Evolutionary conservation across 2,113 vertebrate genomes (phyloP), one percentile per base, ranked within the genome.

Genomic region (Pao palembangensis): DNA sequence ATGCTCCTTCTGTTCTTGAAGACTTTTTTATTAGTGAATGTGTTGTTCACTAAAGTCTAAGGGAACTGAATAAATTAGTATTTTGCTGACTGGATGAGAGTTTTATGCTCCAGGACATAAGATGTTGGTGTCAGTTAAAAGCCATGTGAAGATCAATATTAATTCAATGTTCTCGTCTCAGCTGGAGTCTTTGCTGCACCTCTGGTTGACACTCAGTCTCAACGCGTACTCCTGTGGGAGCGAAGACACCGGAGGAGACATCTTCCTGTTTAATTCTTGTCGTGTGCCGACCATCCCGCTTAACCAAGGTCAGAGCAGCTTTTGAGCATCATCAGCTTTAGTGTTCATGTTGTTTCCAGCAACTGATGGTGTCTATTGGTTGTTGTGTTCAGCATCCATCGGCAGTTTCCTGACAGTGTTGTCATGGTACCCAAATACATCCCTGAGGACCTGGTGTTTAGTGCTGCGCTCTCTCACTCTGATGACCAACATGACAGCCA

Each of bases 401-500:
- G 93, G 92, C 79, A 98, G 94, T 74, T 98, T 98, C 90, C 91
- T 99, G 55, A 94, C 94, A 0, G 95, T 98, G 73, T 87, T 98
- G 87, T 94, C 97, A 0, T 99, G 97, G 97, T 95, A 98, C 87
- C 96, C 96, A 60, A 98, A 96, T 80, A 96, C 96, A 46, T 93
- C 96, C 58, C 89, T 99, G 18, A 92, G 95, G 78, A 98, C 95
- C 0, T 99, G 97, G 97, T 99, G 97, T 83, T 92, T 99, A 89
- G 96, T 98, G 76, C 93, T 99, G 83, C 97, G 98, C 86, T 98
- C 94, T 75, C 92, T 99, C 71, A 95, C 97, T 0, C 94, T 99
- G 54, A 99, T 99, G 97, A 99, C 96, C 67, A 99, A 99, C 88
- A 98, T 99, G 96, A 92, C 94, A 34, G 80, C 92, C 79, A 93